A percentile compares a stretch with the other conserved stretches of the same genome.
phyloP scores from a whole-genome alignment of 2,797 vertebrate species.

The Gallirallus australis region DNA sequence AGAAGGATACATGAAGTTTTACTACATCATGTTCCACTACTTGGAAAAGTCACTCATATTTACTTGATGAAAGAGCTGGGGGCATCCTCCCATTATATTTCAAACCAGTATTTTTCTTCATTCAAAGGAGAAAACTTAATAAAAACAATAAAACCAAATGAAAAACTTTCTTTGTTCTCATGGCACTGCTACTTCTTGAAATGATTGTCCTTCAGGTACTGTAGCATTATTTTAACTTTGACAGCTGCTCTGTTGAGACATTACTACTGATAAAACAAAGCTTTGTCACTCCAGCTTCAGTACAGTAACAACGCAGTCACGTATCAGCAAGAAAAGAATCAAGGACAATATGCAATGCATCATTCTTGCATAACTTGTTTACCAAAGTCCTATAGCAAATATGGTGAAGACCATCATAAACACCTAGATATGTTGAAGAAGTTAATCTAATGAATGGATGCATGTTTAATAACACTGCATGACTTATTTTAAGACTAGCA shows the following conservation, averaged over 20 bases:
- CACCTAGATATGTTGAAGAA: background rate
- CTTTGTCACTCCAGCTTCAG: background rate
- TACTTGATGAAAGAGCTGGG: background rate
- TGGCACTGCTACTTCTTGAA: background rate
- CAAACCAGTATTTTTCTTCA: background rate
- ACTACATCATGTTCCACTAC: background rate
- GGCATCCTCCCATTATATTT: background rate
- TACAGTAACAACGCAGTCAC: background rate
- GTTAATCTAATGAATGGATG: background rate
- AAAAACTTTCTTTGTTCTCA: background rate
- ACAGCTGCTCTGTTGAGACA: constrained; percentile 46
- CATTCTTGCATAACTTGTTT: constrained; percentile 24
- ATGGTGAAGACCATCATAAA: background rate
- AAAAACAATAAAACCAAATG: background rate
- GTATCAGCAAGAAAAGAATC: background rate
- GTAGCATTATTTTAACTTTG: constrained; percentile 21
- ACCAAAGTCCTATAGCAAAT: background rate
- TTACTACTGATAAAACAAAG: constrained; percentile 3
- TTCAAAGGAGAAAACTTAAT: background rate
- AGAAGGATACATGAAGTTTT: background rate
- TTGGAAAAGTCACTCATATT: background rate
- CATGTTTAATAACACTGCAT: background rate
- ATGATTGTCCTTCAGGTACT: constrained; percentile 27
- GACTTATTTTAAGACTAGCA: background rate
- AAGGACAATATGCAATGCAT: background rate